Percentiles rank a stretch among this genome's conserved stretches.
Conservation (phyloP, 2,888 invertebrate genomes). For the Athalia cordata region DNA sequence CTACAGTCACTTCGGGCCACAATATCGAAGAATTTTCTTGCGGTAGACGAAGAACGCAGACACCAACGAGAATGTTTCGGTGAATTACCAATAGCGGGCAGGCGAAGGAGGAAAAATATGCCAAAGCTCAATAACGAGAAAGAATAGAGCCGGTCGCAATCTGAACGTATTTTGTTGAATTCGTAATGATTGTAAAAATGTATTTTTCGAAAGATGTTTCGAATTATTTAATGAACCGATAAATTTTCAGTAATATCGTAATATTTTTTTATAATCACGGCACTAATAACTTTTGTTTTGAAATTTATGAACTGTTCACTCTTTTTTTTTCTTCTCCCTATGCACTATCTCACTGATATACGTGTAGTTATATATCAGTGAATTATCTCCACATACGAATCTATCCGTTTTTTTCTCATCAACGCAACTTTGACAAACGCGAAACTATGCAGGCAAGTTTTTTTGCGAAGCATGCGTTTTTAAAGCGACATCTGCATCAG, state of each 20-base stretch:
- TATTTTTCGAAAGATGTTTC: not conserved
- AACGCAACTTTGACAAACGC: not conserved
- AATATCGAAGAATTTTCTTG: slow-evolving; percentile 9
- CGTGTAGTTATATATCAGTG: too few species aligned
- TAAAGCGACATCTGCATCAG: slow-evolving; percentile 39
- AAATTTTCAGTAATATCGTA: slow-evolving; percentile 41
- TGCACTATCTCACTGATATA: too few species aligned
- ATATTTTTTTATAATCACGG: slow-evolving; percentile 42
- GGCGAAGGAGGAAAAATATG: too few species aligned
- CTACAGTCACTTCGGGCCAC: slow-evolving; percentile 10
- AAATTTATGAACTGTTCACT: slow-evolving; percentile 20
- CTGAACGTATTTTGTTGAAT: not conserved
- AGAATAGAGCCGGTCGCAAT: too few species aligned
- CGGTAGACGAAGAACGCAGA: not conserved
- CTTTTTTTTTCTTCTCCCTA: slow-evolving; percentile 29
- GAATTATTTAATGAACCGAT: slow-evolving; percentile 24
- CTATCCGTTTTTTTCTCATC: not conserved
- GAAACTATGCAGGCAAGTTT: not conserved
- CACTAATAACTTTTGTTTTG: slow-evolving; percentile 45
- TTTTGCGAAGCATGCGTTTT: not conserved
- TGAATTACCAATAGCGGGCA: too few species aligned
- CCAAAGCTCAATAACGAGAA: too few species aligned
- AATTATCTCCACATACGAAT: too few species aligned
- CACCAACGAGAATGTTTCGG: not conserved
- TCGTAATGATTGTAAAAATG: not conserved